These are phyloP conservation scores for Meles meles DNA, from an alignment of 2,113 vertebrate genomes.

Conservation along the genomic window DNA sequence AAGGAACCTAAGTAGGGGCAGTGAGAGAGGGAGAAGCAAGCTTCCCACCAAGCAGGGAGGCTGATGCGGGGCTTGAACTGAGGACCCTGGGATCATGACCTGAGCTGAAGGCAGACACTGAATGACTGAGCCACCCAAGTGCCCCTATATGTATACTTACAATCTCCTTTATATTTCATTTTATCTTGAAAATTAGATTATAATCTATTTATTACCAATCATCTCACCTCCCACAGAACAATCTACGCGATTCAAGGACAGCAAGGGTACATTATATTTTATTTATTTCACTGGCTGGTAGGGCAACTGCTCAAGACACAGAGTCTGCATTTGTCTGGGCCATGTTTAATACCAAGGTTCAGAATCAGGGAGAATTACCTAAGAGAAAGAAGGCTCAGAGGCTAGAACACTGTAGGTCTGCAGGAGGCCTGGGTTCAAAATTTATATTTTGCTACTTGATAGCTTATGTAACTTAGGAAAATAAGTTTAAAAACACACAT, in stretches of 20 bases:
- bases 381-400: neutral
- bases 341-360: neutral
- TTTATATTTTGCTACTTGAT: neutral
- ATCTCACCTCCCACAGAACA: neutral
- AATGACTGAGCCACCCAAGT: too few relatives aligned
- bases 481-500: neutral
- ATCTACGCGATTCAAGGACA: neutral
- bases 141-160: neutral
- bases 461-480: neutral
- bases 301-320: neutral
- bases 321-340: neutral
- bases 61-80: too few relatives aligned
- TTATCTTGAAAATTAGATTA: neutral
- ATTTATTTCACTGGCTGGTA: neutral
- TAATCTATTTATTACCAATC: neutral
- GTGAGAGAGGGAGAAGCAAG: too few relatives aligned
- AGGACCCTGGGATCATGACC: too few relatives aligned
- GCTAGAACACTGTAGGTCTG: fast-evolving
- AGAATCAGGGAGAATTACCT: neutral
- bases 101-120: too few relatives aligned
- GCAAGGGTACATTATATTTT: neutral
- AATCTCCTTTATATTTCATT: neutral
- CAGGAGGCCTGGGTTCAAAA: neutral
- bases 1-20: too few relatives aligned
- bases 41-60: too few relatives aligned